Conservation (phyloP, 2,113 vertebrate genomes). For the Lycaon pictus region DNA sequence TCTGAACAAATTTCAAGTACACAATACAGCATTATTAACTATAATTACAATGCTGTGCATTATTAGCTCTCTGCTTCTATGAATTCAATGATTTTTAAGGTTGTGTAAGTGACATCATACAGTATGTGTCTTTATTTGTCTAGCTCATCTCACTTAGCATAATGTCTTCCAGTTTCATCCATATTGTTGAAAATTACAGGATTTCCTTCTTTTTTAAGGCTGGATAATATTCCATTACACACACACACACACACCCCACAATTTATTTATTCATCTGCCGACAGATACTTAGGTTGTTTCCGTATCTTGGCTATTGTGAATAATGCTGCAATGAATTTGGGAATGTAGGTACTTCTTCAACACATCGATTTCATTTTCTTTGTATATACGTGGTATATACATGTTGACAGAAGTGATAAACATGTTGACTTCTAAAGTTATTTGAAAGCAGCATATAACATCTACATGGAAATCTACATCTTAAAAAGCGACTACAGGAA, state of each 20-base stretch:
- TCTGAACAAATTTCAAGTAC: background rate
- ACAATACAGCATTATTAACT: background rate
- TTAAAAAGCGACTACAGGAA: background rate
- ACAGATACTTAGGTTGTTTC: background rate
- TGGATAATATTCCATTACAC: background rate
- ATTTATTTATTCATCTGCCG: background rate
- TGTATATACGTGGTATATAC: background rate
- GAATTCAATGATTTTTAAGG: background rate
- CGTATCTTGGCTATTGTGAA: background rate
- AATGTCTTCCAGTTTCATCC: background rate
- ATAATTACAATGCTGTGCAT: background rate
- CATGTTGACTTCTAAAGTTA: background rate
- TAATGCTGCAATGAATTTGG: background rate
- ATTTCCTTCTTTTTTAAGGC: background rate
- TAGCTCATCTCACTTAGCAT: background rate
- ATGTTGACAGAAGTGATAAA: background rate
- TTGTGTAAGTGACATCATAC: background rate
- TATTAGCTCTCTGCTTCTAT: background rate
- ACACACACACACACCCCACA: background rate
- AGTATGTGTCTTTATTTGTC: background rate
- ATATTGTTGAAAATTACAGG: background rate
- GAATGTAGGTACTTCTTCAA: background rate
- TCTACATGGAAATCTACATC: background rate
- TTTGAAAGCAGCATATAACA: conserved; percentile 13
- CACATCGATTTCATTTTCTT: background rate